Base-by-base conservation (phyloP, 2,888 invertebrate genomes). In the Platycnemis pennipes region DNA sequence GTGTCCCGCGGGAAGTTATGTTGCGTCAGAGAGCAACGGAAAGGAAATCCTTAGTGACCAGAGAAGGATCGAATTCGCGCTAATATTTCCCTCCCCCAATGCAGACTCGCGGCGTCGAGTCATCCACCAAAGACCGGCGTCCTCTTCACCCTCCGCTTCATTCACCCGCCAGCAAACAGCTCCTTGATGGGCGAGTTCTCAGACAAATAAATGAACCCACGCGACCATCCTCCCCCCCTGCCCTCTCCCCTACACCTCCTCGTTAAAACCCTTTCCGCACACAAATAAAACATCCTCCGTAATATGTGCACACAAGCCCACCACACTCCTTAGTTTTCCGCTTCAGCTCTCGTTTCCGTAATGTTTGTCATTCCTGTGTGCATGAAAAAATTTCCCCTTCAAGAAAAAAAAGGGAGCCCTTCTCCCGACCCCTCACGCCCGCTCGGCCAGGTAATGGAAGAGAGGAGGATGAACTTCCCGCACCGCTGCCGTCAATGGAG, bases 191-290 rank as follows among this genome's bases (percentile, higher is more conserved):
- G 26, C 53, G 19, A n/a, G 49, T n/a, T 26, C 63, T 26, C 63
- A n/a, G 63, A 63, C 63, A 63, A 63, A 63, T 63, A 63, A 63
- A 63, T 63, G n/a, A 63, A n/a, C 63, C 63, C 63, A 49, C 49
- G 19, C 49, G 49, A 19, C n/a, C n/a, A n/a, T n/a, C n/a, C n/a
- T n/a, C n/a, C n/a, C n/a, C n/a, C n/a, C n/a, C n/a, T n/a, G n/a
- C 49, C 11, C 49, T 19, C 49, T 49, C n/a, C 63, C 53, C 19
- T 53, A 5, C 16, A 26, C 22, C 63, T n/a, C 26, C 13, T 53
- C 19, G 53, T 19, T 19, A 19, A 53, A 53, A 53, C 53, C 53
- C 63, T 26, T 26, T n/a, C 26, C 26, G n/a, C 22, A 22, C 56
- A 2, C 56, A 56, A 56, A 22, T 56, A 56, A 56, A 56, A 13